Conservation (phyloP, 2,797 vertebrate genomes). For the Protosalanx chinensis region DNA sequence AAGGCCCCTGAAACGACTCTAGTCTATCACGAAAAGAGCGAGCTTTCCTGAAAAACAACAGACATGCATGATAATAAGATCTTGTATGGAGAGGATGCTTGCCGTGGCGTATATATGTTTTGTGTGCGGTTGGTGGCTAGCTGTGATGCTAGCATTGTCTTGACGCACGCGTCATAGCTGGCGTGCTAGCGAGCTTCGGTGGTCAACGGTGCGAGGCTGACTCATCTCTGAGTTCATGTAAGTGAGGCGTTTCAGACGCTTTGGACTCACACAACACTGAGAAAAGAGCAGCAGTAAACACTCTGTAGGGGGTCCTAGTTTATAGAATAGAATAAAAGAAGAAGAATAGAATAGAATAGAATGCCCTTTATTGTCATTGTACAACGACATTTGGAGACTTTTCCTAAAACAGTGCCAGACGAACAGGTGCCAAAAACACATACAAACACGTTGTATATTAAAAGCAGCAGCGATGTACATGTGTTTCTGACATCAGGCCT, state of each 20-base stretch:
- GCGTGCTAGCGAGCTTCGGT: neutral
- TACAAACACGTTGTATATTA: too few relatives aligned
- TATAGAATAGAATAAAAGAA: too few relatives aligned
- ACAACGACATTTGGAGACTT: too few relatives aligned
- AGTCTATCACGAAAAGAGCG: slow-evolving; percentile 52
- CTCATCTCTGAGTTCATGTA: neutral
- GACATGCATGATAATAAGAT: neutral
- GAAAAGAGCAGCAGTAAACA: slow-evolving; percentile 44
- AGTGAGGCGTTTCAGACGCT: slow-evolving; percentile 9
- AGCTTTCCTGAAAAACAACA: slow-evolving; percentile 31
- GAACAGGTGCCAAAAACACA: too few relatives aligned
- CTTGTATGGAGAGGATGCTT: neutral
- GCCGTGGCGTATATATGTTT: neutral
- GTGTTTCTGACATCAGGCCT: slow-evolving; percentile 50
- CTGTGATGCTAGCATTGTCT: neutral
- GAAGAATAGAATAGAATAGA: too few relatives aligned
- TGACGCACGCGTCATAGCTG: neutral
- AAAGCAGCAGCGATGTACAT: slow-evolving; percentile 32
- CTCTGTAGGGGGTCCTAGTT: slow-evolving; percentile 44
- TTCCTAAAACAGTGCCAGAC: too few relatives aligned
- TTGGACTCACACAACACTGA: slow-evolving; percentile 25
- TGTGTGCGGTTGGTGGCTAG: neutral
- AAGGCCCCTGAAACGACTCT: slow-evolving; percentile 53
- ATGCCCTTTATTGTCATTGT: too few relatives aligned
- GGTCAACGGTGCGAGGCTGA: neutral